Percentiles rank a stretch among this genome's conserved stretches.
Evolutionary conservation across 1,140 invertebrate genomes (phyloP).

Genomic region (Drosophila ambigua): DNA sequence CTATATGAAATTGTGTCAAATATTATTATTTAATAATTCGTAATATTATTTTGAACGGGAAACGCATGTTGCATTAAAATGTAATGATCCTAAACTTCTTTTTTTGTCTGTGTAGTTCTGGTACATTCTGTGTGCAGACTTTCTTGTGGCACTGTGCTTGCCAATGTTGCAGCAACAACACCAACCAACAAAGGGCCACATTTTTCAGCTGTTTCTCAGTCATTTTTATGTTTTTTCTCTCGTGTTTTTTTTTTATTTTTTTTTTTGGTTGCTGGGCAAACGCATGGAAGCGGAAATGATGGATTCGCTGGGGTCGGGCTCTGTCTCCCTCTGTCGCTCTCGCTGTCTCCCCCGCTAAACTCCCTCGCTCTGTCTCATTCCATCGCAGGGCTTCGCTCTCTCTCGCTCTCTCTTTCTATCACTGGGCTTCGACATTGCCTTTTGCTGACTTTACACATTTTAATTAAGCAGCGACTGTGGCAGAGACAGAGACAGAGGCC

Average conservation of each 20-base stretch:
- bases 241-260: constrained; percentile 25
- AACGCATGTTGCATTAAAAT: too few species aligned
- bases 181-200: constrained; percentile 58
- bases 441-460: constrained; percentile 79
- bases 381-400: too few species aligned
- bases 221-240: constrained; percentile 46
- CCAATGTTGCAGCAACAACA: constrained; percentile 37
- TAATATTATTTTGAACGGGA: too few species aligned
- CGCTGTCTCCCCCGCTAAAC: constrained; percentile 9
- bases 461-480: constrained; percentile 72
- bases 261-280: constrained; percentile 67
- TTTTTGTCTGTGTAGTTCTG: background rate
- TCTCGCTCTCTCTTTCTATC: constrained; percentile 19
- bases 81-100: too few species aligned
- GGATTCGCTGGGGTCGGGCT: constrained; percentile 71
- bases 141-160: constrained; percentile 24
- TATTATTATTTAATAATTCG: too few species aligned
- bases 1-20: too few species aligned
- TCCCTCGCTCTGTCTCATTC: constrained; percentile 5
- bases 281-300: constrained; percentile 83
- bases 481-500: constrained; percentile 3
- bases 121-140: constrained; percentile 31
- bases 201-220: constrained; percentile 80
- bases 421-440: constrained; percentile 33
- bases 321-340: constrained; percentile 28